Evolutionary conservation across 2,113 vertebrate genomes (phyloP).

Genomic region (Diadophis punctatus): DNA sequence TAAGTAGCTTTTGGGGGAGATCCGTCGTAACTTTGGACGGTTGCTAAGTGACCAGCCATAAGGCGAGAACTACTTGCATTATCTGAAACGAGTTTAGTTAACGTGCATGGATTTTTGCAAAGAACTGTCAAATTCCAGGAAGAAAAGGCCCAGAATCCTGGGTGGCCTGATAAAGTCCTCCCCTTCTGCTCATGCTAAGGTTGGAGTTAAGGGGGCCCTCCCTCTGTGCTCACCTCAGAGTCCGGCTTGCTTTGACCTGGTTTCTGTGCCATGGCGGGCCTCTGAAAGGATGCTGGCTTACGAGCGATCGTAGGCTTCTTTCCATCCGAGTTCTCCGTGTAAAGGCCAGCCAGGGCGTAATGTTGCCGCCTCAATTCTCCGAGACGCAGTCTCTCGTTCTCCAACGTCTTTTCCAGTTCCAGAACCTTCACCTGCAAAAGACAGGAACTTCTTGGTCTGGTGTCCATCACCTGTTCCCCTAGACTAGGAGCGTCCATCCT

Average conservation of each 20-base stretch:
- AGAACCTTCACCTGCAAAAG: constrained; percentile 86
- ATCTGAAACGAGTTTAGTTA: neutral
- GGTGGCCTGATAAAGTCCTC: no score
- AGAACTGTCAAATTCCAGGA: neutral
- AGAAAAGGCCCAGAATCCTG: neutral
- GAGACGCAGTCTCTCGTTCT: constrained; percentile 82
- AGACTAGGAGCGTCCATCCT: no score
- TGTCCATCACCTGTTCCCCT: neutral
- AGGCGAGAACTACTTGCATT: no score
- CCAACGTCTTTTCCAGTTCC: constrained; percentile 86
- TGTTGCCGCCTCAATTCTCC: constrained; percentile 92
- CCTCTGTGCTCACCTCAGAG: constrained; percentile 50
- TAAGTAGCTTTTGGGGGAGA: no score
- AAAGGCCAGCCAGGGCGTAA: constrained; percentile 77
- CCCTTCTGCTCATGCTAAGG: neutral
- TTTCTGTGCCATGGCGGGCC: constrained; percentile 85
- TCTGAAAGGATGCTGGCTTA: constrained; percentile 73
- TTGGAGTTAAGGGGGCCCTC: neutral
- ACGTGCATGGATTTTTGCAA: neutral
- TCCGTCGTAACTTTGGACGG: no score
- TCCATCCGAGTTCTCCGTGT: neutral
- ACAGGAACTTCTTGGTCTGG: neutral
- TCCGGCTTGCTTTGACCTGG: constrained; percentile 68
- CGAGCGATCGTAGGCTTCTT: constrained; percentile 9
- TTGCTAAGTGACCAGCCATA: no score